A percentile compares a stretch with the other conserved stretches of the same genome.
Evolutionary conservation across 2,888 invertebrate species (phyloP).

Genomic region (Orthosia gothica): DNA sequence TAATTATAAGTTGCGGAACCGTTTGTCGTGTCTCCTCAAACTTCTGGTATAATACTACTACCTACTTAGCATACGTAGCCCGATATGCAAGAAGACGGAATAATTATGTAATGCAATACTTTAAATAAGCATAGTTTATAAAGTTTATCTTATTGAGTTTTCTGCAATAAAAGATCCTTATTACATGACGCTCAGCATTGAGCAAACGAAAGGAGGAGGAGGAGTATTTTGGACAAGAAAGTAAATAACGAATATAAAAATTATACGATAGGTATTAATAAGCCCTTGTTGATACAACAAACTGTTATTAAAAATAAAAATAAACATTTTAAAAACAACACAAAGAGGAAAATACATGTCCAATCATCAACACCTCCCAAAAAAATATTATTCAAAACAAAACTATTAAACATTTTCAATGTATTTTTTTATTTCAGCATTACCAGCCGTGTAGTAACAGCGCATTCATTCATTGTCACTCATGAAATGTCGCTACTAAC

Average conservation of each 20-base stretch:
- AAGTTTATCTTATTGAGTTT: neutral
- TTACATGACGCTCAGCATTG: no score
- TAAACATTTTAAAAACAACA: no score
- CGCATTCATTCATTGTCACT: constrained; percentile 69
- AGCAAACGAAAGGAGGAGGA: no score
- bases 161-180: neutral
- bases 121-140: constrained; percentile 1
- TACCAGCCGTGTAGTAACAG: constrained; percentile 51
- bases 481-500: constrained; percentile 75
- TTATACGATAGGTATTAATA: no score
- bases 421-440: constrained; percentile 43
- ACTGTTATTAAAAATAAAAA: no score
- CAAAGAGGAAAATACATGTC: neutral
- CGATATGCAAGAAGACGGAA: constrained; percentile 47
- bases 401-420: constrained; percentile 13
- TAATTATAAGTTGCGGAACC: constrained; percentile 70
- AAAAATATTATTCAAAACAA: constrained; percentile 26
- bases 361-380: constrained; percentile 9
- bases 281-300: no score
- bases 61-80: constrained; percentile 45
- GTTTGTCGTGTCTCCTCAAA: constrained; percentile 42
- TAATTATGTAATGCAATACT: constrained; percentile 34
- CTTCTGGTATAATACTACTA: constrained; percentile 45
- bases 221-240: no score
- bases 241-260: no score